phyloP scores from a whole-genome alignment of 2,797 vertebrate genomes.

The Ispidina picta region DNA sequence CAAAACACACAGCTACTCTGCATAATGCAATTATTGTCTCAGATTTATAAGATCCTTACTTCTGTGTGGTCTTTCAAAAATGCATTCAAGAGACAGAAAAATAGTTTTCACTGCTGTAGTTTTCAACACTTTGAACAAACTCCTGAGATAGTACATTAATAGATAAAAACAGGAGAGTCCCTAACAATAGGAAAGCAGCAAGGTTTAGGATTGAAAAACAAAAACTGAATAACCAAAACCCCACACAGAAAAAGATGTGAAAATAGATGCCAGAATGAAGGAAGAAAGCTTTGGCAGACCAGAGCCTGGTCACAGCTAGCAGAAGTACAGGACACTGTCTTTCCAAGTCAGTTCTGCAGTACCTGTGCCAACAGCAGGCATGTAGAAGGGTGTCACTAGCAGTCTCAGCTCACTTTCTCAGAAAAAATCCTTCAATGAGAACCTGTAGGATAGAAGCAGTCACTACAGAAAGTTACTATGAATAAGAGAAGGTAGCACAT shows the following conservation, averaged over 20 bases:
- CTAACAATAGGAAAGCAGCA: neutral
- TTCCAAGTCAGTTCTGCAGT: neutral
- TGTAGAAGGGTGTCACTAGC: neutral
- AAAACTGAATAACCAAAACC: neutral
- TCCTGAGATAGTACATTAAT: neutral
- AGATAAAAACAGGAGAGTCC: neutral
- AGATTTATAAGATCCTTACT: neutral
- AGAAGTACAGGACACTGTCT: neutral
- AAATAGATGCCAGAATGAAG: neutral
- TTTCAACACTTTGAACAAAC: neutral
- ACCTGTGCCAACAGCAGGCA: neutral
- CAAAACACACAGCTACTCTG: neutral
- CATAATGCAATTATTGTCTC: neutral
- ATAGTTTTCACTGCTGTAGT: neutral
- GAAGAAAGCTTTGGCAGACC: neutral
- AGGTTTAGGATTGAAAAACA: neutral
- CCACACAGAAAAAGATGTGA: neutral
- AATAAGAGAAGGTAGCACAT: neutral
- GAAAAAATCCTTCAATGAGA: neutral
- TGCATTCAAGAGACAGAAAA: neutral
- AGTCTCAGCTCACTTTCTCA: neutral
- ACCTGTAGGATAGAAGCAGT: neutral
- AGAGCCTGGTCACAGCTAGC: neutral
- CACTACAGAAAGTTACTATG: neutral
- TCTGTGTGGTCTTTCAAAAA: neutral